A percentile compares a stretch with the other conserved stretches of the same genome.
Conservation (phyloP, 2,797 vertebrate genomes). For the Meriones psammophilus region DNA sequence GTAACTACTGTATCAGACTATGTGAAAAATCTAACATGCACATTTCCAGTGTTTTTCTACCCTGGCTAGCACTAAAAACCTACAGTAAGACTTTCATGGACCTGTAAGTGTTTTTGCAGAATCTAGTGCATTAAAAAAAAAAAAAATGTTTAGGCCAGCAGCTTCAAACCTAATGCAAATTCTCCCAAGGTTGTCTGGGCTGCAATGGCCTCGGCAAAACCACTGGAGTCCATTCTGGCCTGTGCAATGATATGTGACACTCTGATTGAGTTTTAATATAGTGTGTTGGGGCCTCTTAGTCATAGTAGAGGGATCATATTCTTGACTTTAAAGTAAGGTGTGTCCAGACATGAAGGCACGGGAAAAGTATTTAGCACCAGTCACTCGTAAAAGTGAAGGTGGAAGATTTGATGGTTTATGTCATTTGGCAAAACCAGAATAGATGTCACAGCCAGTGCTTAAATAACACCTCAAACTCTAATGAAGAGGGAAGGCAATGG, state of each 20-base stretch:
- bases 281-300: slow-evolving; percentile 58
- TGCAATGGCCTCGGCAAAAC: background rate
- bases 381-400: slow-evolving; percentile 64
- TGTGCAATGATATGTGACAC: slow-evolving; percentile 8
- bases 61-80: background rate
- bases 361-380: slow-evolving; percentile 65
- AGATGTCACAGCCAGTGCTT: slow-evolving; percentile 21
- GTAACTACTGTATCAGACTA: background rate
- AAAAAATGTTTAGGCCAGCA: background rate
- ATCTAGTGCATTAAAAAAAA: background rate
- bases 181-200: background rate
- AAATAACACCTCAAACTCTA: slow-evolving; percentile 8
- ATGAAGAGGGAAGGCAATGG: background rate
- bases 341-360: slow-evolving; percentile 71
- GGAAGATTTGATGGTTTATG: slow-evolving; percentile 53
- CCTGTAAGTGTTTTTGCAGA: background rate
- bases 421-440: slow-evolving; percentile 43
- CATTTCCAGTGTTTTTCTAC: slow-evolving; percentile 8
- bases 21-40: background rate
- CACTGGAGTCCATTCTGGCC: background rate
- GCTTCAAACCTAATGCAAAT: background rate
- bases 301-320: slow-evolving; percentile 58
- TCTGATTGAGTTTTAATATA: slow-evolving; percentile 55
- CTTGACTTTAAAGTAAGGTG: slow-evolving; percentile 67
- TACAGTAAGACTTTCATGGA: slow-evolving; percentile 20